These are phyloP conservation scores for Tortricodes alternella DNA, from an alignment of 2,888 invertebrate species.

Conservation along the genomic window DNA sequence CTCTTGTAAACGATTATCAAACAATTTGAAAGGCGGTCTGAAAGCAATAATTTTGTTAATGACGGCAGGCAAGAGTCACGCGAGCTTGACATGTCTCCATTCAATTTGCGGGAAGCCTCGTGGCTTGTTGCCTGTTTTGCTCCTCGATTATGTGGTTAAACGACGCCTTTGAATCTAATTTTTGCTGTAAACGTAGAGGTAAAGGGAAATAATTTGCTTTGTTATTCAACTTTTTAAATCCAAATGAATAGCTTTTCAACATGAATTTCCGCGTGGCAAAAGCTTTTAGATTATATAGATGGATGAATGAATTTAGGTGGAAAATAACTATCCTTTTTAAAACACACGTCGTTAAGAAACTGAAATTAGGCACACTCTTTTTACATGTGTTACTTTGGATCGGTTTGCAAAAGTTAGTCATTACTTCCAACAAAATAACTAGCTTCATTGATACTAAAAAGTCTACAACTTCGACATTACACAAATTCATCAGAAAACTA, in stretches of 20 bases:
- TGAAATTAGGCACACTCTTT: too few relatives aligned
- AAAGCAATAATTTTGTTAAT: conserved; percentile 18
- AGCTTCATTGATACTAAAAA: too few relatives aligned
- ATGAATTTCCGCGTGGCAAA: neutral
- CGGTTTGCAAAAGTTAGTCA: too few relatives aligned
- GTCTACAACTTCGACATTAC: too few relatives aligned
- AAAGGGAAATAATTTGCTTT: neutral
- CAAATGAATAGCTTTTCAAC: neutral
- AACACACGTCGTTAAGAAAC: too few relatives aligned
- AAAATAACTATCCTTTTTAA: too few relatives aligned
- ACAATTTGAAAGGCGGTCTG: neutral
- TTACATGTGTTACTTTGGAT: too few relatives aligned
- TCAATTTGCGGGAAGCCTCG: conserved; percentile 44
- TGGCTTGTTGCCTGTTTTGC: conserved; percentile 33
- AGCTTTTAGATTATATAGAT: too few relatives aligned
- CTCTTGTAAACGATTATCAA: conserved; percentile 2
- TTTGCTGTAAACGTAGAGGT: neutral
- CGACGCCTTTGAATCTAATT: conserved; percentile 1
- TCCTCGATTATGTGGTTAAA: conserved; percentile 33
- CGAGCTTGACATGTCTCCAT: conserved; percentile 35
- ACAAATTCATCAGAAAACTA: too few relatives aligned
- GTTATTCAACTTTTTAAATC: neutral
- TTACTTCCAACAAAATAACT: too few relatives aligned
- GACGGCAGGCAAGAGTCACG: conserved; percentile 39
- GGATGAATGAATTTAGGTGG: too few relatives aligned